Conservation (phyloP, 2,888 invertebrate species). For the Dryocosmus kuriphilus region DNA sequence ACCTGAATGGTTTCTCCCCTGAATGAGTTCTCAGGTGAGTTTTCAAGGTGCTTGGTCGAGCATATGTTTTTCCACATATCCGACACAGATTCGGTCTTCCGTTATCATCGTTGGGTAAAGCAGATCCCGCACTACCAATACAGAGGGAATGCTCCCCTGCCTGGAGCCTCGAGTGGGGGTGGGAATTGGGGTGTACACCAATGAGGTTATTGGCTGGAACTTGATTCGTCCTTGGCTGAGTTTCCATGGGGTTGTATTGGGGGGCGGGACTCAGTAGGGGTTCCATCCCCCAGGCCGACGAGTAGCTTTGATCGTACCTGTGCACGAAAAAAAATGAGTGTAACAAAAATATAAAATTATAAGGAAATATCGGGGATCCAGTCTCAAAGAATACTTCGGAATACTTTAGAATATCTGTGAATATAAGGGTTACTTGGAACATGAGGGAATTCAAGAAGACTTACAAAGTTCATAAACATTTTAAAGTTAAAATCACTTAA, state of each 20-base stretch:
- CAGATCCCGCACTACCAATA: constrained; percentile 78
- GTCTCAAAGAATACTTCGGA: no score
- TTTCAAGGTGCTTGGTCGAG: constrained; percentile 96
- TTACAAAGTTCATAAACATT: no score
- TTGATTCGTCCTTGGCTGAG: constrained; percentile 75
- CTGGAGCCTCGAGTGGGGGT: constrained; percentile 70
- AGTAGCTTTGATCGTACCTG: constrained; percentile 76
- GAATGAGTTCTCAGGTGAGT: constrained; percentile 98
- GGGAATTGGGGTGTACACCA: constrained; percentile 73
- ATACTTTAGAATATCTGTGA: no score
- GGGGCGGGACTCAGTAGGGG: constrained; percentile 77
- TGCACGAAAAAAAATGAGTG: constrained; percentile 39
- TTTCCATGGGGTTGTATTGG: constrained; percentile 74
- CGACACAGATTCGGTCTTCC: constrained; percentile 93
- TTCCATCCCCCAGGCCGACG: constrained; percentile 76
- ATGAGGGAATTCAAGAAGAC: no score
- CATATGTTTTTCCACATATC: constrained; percentile 98
- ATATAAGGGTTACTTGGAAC: no score
- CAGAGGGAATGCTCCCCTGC: constrained; percentile 78
- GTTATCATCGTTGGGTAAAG: constrained; percentile 84
- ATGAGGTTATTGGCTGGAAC: constrained; percentile 74
- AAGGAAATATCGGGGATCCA: no score
- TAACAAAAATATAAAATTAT: no score
- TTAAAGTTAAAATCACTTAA: no score
- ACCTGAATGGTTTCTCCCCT: constrained; percentile 94